Percentiles rank a stretch among this genome's conserved stretches.
Conservation (phyloP, 2,888 invertebrate genomes). For the Ferrisia virgata region DNA sequence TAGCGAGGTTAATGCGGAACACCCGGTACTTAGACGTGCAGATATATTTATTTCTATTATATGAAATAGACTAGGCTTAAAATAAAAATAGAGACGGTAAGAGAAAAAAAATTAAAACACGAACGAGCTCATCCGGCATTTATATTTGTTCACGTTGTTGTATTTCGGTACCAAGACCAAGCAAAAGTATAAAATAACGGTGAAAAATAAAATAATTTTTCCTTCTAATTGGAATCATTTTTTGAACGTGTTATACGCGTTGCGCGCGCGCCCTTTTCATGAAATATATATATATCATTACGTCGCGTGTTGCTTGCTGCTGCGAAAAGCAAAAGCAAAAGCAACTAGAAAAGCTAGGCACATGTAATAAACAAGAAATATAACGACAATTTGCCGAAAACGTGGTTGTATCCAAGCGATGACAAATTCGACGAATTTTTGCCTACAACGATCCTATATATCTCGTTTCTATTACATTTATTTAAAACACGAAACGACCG, state of each 20-base stretch:
- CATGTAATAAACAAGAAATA: constrained; percentile 5
- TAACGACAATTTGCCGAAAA: constrained; percentile 8
- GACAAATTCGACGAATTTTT: constrained; percentile 14
- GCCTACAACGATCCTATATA: background rate
- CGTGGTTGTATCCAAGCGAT: background rate
- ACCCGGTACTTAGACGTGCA: too few relatives aligned
- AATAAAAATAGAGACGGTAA: too few relatives aligned
- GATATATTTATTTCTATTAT: too few relatives aligned
- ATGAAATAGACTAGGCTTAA: too few relatives aligned
- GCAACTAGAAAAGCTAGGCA: background rate
- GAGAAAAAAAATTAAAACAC: too few relatives aligned
- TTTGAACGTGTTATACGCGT: background rate
- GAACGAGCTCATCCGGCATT: too few relatives aligned
- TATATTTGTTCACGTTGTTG: background rate
- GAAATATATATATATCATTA: constrained; percentile 17
- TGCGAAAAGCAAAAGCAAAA: background rate
- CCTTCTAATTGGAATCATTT: background rate
- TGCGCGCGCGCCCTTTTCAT: background rate
- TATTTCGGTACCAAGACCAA: background rate
- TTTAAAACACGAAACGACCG: background rate
- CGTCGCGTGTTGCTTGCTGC: background rate
- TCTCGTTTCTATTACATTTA: background rate
- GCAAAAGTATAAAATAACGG: too few relatives aligned
- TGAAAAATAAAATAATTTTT: constrained; percentile 14
- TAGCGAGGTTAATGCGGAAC: too few relatives aligned